Conservation (phyloP, 2,888 invertebrate genomes). For the Gymnosoma rotundatum region DNA sequence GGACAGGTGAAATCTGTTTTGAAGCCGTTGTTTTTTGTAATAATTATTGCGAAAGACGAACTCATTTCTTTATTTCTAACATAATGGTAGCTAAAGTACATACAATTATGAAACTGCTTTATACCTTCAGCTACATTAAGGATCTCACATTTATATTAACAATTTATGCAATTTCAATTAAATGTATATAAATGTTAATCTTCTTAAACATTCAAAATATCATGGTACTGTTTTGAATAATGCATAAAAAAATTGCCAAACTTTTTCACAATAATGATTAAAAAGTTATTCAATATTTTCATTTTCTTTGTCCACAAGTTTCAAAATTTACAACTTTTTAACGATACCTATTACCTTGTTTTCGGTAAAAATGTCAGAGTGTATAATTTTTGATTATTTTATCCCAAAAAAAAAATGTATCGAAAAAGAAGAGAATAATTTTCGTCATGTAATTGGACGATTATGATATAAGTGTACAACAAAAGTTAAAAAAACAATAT, state of each 20-base stretch:
- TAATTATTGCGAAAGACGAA: no score
- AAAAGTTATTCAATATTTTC: constrained; percentile 17
- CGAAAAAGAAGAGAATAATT: constrained; percentile 32
- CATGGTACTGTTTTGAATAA: no score
- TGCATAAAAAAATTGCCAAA: background rate
- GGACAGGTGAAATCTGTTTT: no score
- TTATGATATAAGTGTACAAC: constrained; percentile 49
- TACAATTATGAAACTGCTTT: no score
- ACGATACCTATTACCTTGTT: constrained; percentile 33
- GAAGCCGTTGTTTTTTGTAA: no score
- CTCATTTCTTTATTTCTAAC: no score
- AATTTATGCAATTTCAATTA: no score
- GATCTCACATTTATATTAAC: no score
- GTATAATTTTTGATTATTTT: background rate
- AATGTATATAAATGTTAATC: no score
- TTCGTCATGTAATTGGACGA: constrained; percentile 51
- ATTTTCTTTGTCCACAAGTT: constrained; percentile 40
- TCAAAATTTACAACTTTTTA: constrained; percentile 38
- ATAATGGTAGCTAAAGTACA: no score
- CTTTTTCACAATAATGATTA: constrained; percentile 16
- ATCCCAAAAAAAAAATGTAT: background rate
- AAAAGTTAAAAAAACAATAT: constrained; percentile 35
- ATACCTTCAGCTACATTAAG: no score
- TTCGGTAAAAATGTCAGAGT: constrained; percentile 10
- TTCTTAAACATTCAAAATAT: no score